Base-by-base conservation (phyloP, 2,888 invertebrate genomes). In the Euphydryas editha region DNA sequence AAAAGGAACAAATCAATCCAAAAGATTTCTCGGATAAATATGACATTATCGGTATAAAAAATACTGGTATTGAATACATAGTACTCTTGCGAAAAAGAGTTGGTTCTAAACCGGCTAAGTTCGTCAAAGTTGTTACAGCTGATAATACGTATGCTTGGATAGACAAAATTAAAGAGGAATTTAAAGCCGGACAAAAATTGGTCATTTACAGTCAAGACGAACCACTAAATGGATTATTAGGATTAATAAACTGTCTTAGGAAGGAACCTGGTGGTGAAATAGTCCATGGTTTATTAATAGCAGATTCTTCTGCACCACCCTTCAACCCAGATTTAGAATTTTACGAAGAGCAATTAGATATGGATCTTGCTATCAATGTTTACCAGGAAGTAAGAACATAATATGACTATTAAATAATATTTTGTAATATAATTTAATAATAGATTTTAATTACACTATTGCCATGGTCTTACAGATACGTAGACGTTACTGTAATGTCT, bases 201-300 rank as follows among this genome's bases (percentile, higher is more conserved):
- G 88, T 96, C 1, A 81, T 98, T 0, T 94, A 96, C 20, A 91
- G 95, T 1, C 94, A 95, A 81, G 94, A 95, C 72, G 95, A 96
- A 63, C 91, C 93, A 1, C 88, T 95, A 10, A 97, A 94, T 80
- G 99, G 99, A 15, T 91, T 98, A 0, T 82, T 98, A 21, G 99
- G 99, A 17, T 87, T 99, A 62, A 95, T 97, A 0, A 98, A 98
- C 77, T 98, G 98, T 83, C 83, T 99, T 24, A 93, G 96, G 66
- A 95, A 94, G 75, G 98, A 98, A 80, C 95, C 96, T 0, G 96
- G 96, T 72, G 96, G 96, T 57, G 94, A 94, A 72, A 82, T 94
- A 0, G 88, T 95, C 0, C 92, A 93, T 60, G 95, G 95, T 64
- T 82, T 97, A 7, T 93, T 96, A 46, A 94, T 96, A 62, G 82